Evolutionary conservation across 2,113 vertebrate genomes (phyloP).

Genomic region (Myotis brandtii): DNA sequence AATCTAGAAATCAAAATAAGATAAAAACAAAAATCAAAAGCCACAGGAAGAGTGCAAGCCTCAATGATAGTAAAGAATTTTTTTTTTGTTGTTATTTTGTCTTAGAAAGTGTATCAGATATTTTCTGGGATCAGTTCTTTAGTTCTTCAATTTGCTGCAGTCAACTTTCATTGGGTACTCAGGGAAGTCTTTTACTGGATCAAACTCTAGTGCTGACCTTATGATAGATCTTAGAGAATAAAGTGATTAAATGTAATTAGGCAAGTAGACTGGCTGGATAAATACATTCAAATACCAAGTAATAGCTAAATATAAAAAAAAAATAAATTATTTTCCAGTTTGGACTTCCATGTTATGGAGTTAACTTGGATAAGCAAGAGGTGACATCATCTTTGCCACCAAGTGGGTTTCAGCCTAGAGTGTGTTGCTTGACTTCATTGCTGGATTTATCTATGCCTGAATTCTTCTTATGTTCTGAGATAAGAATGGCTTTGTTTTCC

Average conservation of each 20-base stretch:
- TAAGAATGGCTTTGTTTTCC: neutral
- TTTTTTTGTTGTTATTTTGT: neutral
- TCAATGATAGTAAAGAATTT: neutral
- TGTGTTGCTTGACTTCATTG: neutral
- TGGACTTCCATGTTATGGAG: neutral
- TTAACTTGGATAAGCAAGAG: neutral
- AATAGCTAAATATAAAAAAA: neutral
- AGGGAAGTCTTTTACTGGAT: slow-evolving; percentile 7
- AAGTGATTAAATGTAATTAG: slow-evolving; percentile 26
- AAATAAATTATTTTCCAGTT: neutral
- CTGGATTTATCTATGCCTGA: neutral
- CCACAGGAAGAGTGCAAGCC: neutral
- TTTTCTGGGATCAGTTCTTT: neutral
- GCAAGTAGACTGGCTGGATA: neutral
- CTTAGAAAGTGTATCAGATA: neutral
- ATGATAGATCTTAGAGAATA: neutral
- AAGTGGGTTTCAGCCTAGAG: neutral
- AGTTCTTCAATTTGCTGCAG: neutral
- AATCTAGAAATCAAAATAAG: slow-evolving; percentile 43
- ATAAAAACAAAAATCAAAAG: slow-evolving; percentile 39
- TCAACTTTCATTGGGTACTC: neutral
- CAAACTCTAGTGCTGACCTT: slow-evolving; percentile 20
- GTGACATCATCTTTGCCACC: neutral
- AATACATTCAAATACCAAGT: neutral
- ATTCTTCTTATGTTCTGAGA: neutral